Evolutionary conservation across 2,888 invertebrate genomes (phyloP), one percentile per base, ranked within the genome.

Genomic region (Pammene aurita): DNA sequence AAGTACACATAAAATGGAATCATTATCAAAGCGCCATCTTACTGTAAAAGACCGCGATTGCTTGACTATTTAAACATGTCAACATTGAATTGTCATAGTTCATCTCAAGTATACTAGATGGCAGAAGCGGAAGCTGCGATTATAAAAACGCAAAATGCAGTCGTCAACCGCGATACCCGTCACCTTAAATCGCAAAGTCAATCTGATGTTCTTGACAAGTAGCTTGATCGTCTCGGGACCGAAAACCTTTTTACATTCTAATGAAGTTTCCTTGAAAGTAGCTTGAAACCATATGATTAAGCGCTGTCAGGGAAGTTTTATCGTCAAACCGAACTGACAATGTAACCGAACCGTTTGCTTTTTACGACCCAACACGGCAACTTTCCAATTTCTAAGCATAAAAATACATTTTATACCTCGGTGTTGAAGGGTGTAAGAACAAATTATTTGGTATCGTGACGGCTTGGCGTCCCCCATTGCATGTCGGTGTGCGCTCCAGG

Each of bases 401-500:
- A 55, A 67, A 67, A 62, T 56, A 55, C 55, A 62, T 56, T 62
- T 67, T 56, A 38, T 56, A 61, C 67, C 16, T 14, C 11, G 44
- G 18, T 16, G 50, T 44, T 38, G 56, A 60, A 54, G 63, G 62
- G 54, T 54, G 50, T 52, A 46, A 50, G 57, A 63, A 57, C 68
- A 54, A 64, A 58, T 69, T 60, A 69, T 69, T 55, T 63, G 38
- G 58, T 68, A 38, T 63, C 63, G 68, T 69, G 68, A 54, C 65
- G 54, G 34, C 16, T 42, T 13, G 42, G 48, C 48, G 48, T 16
- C 46, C 60, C 62, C 69, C 64, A 64, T 69, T 57, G 69, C 69
- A 69, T 69, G 69, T 18, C 54, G 54, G n/a, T 44, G 41, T 14
- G 42, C 54, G 55, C 41, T 48, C 65, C 41, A 48, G 42, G 52